Evolutionary conservation across 1,140 invertebrate species (phyloP), one percentile per base, ranked within the genome.

Genomic region (Plodia interpunctella): DNA sequence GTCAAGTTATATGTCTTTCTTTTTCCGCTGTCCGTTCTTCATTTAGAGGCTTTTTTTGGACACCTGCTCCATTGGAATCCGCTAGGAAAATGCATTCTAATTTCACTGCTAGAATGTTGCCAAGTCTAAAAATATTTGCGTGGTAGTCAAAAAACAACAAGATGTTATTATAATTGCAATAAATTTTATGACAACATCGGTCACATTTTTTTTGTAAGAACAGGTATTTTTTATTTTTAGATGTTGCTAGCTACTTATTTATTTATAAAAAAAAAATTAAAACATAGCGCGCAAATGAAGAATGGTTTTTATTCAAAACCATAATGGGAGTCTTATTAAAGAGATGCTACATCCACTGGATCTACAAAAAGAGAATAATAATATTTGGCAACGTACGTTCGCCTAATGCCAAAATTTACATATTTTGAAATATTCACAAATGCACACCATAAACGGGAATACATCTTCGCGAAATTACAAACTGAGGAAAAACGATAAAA

Each of bases 341-440:
- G 38, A 17, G 15, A 15, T 2, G 38, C 21, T 15, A n/a, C n/a
- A 59, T 65, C 58, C 59, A 65, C 62, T 60, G 60, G 59, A 62
- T 66, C 49, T 53, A 66, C 57, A 20, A 52, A 57, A 59, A 21
- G 64, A 57, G 52, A 66, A 66, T 66, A 66, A 66, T 52, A 62
- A 44, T 44, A 44, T 44, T 44, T 44, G 38, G 38, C 38, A 44
- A 44, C 38, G 38, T 44, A 44, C 38, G 38, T 44, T 44, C 38
- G 38, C 15, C 38, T 44, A 44, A 44, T 44, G 38, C 38, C 38
- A 15, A 57, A 58, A 70, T 66, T 64, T 70, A 58, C 65, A 71
- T 67, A 67, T 63, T 70, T 67, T 63, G 53, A 61, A 70, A 64
- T 64, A 70, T 70, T 70, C 44, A 52, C 56, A 60, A 66, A 62